Conservation (phyloP, 2,113 vertebrate species). For the Corydoras sp. region DNA sequence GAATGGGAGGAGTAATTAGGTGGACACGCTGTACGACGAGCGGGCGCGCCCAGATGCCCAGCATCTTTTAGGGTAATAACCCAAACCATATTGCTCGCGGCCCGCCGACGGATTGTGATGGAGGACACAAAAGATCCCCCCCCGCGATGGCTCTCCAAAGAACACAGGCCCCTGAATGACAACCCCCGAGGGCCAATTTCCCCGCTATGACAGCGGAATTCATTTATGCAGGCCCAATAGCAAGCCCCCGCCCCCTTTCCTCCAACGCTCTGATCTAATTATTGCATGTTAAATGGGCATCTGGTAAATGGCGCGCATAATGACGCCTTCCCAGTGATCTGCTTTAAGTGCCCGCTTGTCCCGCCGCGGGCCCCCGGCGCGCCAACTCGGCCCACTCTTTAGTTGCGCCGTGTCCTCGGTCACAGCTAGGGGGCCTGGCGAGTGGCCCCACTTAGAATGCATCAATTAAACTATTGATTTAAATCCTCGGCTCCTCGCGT, state of each 20-base stretch:
- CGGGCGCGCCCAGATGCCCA: constrained; percentile 1
- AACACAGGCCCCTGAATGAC: constrained; percentile 64
- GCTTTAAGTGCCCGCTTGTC: constrained; percentile 70
- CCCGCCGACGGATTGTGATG: constrained; percentile 33
- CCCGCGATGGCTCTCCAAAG: constrained; percentile 35
- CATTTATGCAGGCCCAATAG: constrained; percentile 57
- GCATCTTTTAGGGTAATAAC: constrained; percentile 38
- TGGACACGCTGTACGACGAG: constrained; percentile 18
- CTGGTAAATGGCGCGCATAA: constrained; percentile 77
- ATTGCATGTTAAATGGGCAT: constrained; percentile 78
- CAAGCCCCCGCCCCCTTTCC: constrained; percentile 20
- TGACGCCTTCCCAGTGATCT: constrained; percentile 65
- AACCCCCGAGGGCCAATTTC: constrained; percentile 59
- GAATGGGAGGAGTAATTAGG: constrained; percentile 30
- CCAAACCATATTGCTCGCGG: constrained; percentile 34
- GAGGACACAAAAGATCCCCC: neutral
- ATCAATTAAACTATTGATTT: constrained; percentile 25
- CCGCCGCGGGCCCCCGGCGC: constrained; percentile 65
- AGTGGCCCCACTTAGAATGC: constrained; percentile 51
- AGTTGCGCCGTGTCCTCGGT: constrained; percentile 44
- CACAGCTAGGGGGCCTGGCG: constrained; percentile 54
- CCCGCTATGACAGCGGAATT: constrained; percentile 65
- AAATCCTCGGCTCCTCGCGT: too few species aligned
- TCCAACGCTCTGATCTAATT: constrained; percentile 69
- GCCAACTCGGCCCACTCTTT: constrained; percentile 63